Evolutionary conservation across 2,113 vertebrate species (phyloP).

Genomic region (Uria aalge): DNA sequence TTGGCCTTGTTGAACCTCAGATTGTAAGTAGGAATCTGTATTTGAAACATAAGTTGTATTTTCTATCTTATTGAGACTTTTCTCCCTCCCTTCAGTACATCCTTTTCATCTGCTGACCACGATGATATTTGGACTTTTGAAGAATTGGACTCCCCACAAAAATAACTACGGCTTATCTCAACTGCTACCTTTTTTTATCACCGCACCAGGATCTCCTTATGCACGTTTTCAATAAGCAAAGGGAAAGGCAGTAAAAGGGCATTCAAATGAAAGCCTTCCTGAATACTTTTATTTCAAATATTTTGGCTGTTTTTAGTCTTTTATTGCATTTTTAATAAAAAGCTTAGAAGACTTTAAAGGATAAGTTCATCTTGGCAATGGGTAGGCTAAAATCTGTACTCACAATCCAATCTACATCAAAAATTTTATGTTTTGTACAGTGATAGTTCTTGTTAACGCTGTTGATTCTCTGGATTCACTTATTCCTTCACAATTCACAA

Average conservation of each 20-base stretch:
- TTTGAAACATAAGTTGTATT: neutral
- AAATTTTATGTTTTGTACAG: neutral
- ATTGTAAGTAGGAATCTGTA: neutral
- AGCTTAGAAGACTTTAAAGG: neutral
- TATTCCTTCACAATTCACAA: neutral
- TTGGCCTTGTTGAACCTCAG: neutral
- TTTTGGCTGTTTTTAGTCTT: constrained; percentile 34
- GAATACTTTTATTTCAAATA: constrained; percentile 17
- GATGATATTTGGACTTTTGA: neutral
- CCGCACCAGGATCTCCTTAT: neutral
- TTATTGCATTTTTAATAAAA: constrained; percentile 49
- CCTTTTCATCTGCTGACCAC: neutral
- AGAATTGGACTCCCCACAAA: neutral
- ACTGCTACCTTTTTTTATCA: neutral
- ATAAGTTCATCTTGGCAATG: neutral
- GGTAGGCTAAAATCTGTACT: neutral
- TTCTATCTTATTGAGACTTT: neutral
- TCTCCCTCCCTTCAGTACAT: neutral
- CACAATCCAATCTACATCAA: neutral
- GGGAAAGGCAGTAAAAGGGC: neutral
- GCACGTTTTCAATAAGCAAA: neutral
- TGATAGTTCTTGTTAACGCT: neutral
- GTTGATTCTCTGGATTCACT: neutral
- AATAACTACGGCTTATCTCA: neutral
- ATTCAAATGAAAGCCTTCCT: constrained; percentile 22